Evolutionary conservation across 1,140 invertebrate genomes (phyloP).

Genomic region (Goniozus legneri): DNA sequence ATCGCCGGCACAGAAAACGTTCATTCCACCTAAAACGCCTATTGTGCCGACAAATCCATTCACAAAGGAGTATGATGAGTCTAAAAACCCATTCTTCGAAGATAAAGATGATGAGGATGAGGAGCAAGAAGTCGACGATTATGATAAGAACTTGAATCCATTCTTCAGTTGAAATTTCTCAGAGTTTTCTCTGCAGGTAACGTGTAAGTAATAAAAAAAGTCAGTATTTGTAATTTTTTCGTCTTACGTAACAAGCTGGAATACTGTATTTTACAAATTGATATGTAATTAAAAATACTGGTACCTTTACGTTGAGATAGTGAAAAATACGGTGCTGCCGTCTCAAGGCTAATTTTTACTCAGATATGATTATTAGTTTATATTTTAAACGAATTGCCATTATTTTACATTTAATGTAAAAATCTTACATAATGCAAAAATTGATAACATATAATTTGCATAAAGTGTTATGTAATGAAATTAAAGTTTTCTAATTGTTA

Average conservation of each 20-base stretch:
- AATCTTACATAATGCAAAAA: too few relatives aligned
- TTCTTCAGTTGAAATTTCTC: constrained; percentile 50
- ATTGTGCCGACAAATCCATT: constrained; percentile 59
- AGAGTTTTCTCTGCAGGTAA: not conserved
- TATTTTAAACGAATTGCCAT: too few relatives aligned
- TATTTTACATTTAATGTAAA: too few relatives aligned
- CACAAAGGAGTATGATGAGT: constrained; percentile 58
- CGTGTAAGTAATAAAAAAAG: not conserved
- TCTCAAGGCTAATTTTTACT: too few relatives aligned
- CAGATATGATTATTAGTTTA: too few relatives aligned
- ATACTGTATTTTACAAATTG: not conserved
- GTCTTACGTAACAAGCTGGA: not conserved
- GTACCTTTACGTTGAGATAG: not conserved
- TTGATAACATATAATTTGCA: too few relatives aligned
- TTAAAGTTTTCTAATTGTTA: too few relatives aligned
- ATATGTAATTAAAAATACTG: not conserved
- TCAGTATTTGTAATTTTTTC: not conserved
- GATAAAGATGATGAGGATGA: constrained; percentile 44
- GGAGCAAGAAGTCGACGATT: constrained; percentile 54
- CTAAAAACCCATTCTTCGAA: constrained; percentile 60
- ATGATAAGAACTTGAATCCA: constrained; percentile 67
- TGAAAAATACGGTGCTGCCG: too few relatives aligned
- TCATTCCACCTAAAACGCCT: constrained; percentile 44
- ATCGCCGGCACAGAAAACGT: constrained; percentile 48
- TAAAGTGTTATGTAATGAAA: too few relatives aligned